Evolutionary conservation across 2,797 vertebrate species (phyloP).

Genomic region (Microtus obscurus): DNA sequence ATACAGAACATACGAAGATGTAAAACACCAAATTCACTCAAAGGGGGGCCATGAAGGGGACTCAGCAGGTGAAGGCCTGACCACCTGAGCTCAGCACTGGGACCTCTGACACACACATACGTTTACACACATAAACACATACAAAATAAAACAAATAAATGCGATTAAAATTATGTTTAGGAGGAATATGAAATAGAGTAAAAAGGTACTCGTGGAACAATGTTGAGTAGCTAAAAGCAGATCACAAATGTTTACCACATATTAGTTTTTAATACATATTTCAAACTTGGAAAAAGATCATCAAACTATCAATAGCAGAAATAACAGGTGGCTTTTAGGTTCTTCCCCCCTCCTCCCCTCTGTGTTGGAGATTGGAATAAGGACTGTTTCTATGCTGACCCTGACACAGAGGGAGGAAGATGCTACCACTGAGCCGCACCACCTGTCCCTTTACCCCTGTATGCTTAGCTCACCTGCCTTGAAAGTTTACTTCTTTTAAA

Average conservation of each 20-base stretch:
- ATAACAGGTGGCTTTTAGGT: slow-evolving; percentile 4
- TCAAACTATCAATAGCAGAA: not conserved
- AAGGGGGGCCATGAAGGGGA: not conserved
- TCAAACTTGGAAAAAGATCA: slow-evolving; percentile 19
- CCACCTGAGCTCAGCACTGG: not conserved
- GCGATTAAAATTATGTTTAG: not conserved
- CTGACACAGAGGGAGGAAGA: no score
- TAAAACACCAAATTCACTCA: not conserved
- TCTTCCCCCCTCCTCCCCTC: no score
- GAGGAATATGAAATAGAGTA: slow-evolving; percentile 20
- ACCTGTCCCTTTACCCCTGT: not conserved
- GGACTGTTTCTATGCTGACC: no score
- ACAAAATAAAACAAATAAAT: not conserved
- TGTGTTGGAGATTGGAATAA: no score
- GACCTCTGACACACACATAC: not conserved
- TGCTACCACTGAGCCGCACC: not conserved
- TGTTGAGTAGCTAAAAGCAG: not conserved
- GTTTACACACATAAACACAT: not conserved
- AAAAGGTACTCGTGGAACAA: not conserved
- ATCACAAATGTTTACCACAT: not conserved
- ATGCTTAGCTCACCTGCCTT: not conserved
- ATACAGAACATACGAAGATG: not conserved
- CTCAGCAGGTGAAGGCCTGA: not conserved
- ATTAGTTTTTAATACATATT: not conserved
- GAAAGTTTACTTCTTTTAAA: slow-evolving; percentile 24